These are phyloP conservation scores for Cydia amplana DNA, from an alignment of 1,140 invertebrate genomes.

Conservation along the genomic window DNA sequence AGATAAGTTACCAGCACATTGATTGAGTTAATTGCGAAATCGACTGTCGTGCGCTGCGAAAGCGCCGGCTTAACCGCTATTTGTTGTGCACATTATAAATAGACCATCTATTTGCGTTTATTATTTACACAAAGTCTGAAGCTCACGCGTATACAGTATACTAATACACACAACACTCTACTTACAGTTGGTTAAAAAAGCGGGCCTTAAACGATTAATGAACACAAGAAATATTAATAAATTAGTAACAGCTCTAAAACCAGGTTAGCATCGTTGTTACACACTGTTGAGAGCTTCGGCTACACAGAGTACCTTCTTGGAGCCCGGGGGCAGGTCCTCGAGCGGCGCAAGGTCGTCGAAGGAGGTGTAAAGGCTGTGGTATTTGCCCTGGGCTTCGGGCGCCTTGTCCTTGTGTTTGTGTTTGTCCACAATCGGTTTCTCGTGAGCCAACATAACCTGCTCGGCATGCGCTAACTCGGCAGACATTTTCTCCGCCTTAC, in stretches of 20 bases:
- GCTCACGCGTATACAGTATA: background rate
- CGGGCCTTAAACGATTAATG: constrained; percentile 28
- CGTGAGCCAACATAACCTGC: constrained; percentile 76
- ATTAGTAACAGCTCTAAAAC: constrained; percentile 31
- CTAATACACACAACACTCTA: background rate
- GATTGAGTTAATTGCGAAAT: background rate
- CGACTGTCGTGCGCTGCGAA: background rate
- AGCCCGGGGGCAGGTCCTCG: constrained; percentile 61
- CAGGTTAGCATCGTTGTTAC: constrained; percentile 35
- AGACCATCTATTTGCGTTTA: constrained; percentile 1
- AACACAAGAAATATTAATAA: constrained; percentile 25
- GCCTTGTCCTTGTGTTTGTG: constrained; percentile 61
- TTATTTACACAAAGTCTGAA: background rate
- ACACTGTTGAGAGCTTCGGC: constrained; percentile 44
- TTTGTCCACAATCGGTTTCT: constrained; percentile 63
- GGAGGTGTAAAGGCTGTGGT: constrained; percentile 78
- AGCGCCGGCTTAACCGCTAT: constrained; percentile 80
- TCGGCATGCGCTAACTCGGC: constrained; percentile 77
- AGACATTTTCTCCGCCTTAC: constrained; percentile 78
- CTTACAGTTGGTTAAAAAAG: constrained; percentile 15
- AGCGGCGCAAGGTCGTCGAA: constrained; percentile 79
- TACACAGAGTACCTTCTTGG: constrained; percentile 69
- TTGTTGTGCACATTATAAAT: background rate
- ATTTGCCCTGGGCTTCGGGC: constrained; percentile 71
- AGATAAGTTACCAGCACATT: background rate